These are phyloP conservation scores for Chlamydotis undulata DNA, from an alignment of 2,113 vertebrate genomes.

Conservation along the genomic window DNA sequence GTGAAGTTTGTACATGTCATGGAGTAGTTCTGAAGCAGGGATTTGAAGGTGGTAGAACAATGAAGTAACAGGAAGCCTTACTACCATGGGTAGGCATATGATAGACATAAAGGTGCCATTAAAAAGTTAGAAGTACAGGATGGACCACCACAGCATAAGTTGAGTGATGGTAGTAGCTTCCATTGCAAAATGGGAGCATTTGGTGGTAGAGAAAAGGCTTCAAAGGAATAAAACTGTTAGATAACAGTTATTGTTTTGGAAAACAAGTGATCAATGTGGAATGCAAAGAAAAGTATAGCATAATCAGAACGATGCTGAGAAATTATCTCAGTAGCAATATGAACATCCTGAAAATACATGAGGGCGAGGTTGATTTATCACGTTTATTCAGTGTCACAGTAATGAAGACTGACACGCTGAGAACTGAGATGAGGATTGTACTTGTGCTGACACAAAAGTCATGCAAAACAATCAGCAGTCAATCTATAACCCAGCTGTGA, in stretches of 20 bases:
- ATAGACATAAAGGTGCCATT: neutral
- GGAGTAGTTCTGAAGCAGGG: neutral
- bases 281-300: neutral
- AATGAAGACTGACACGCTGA: neutral
- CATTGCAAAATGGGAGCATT: neutral
- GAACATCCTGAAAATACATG: neutral
- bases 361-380: neutral
- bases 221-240: neutral
- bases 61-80: neutral
- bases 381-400: neutral
- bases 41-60: neutral
- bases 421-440: neutral
- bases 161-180: neutral
- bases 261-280: neutral
- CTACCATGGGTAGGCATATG: neutral
- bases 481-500: neutral
- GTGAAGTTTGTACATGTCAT: neutral
- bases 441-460: neutral
- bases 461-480: neutral
- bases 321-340: neutral
- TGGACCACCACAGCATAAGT: neutral
- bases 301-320: neutral
- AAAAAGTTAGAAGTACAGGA: neutral
- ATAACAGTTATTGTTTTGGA: neutral
- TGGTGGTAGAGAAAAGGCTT: neutral